These are phyloP conservation scores for Xylocampa areola DNA, from an alignment of 2,888 invertebrate species.

Conservation along the genomic window DNA sequence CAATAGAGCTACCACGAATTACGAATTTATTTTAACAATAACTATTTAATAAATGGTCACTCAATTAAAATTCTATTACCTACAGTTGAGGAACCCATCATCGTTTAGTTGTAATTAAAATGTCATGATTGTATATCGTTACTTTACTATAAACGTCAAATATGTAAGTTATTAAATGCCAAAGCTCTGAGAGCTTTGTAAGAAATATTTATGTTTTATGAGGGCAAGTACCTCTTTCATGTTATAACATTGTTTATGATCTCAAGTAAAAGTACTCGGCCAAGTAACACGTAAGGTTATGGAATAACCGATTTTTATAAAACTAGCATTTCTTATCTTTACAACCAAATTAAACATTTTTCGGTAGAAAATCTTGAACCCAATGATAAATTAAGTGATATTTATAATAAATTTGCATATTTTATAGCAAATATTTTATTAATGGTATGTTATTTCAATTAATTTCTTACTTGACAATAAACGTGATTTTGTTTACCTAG, in stretches of 20 bases:
- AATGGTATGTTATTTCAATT: conserved; percentile 4
- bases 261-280: neutral
- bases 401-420: conserved; percentile 23
- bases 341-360: conserved; percentile 5
- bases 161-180: conserved; percentile 8
- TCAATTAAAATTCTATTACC: no score
- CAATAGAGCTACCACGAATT: no score
- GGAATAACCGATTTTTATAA: neutral
- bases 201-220: conserved; percentile 1
- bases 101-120: neutral
- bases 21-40: no score
- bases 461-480: conserved; percentile 11
- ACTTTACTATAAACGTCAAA: conserved; percentile 2
- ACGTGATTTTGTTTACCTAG: conserved; percentile 32
- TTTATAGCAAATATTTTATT: conserved; percentile 6
- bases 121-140: neutral
- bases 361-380: neutral
- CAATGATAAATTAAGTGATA: conserved; percentile 10
- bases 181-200: neutral
- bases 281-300: neutral
- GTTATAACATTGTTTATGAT: neutral
- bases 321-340: neutral
- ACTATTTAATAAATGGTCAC: no score
- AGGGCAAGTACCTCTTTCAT: neutral
- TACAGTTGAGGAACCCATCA: no score